Percentiles rank a stretch among this genome's conserved stretches.
Conservation (phyloP, 2,888 invertebrate species). For the Cosmorhoe ocellata region DNA sequence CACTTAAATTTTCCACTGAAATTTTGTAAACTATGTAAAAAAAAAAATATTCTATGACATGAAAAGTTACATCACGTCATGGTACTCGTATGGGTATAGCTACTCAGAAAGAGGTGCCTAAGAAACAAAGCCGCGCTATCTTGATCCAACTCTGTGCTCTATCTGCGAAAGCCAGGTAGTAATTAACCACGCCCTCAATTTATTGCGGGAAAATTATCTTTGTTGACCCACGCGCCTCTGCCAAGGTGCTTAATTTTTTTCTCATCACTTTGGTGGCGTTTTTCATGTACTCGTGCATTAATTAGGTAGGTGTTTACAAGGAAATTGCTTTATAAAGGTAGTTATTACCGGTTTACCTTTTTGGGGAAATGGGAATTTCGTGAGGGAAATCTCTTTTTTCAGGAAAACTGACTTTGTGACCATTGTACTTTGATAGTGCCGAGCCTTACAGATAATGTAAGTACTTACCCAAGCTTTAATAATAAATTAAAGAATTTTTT, state of each 20-base stretch:
- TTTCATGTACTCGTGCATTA: conserved; percentile 44
- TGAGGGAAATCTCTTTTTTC: background rate
- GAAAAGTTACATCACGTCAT: no score
- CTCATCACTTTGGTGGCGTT: conserved; percentile 51
- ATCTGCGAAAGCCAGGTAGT: conserved; percentile 57
- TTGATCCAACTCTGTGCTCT: conserved; percentile 38
- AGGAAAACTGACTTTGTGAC: background rate
- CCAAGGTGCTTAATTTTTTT: conserved; percentile 59
- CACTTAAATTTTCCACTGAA: no score
- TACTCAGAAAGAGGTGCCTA: no score
- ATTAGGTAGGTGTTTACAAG: conserved; percentile 41
- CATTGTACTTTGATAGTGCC: background rate
- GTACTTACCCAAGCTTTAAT: no score
- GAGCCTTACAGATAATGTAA: no score
- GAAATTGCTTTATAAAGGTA: conserved; percentile 23
- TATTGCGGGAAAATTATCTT: conserved; percentile 70
- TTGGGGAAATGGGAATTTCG: background rate
- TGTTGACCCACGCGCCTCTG: conserved; percentile 68
- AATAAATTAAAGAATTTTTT: no score
- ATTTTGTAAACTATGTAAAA: no score
- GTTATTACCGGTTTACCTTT: conserved; percentile 14
- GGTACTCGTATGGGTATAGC: no score
- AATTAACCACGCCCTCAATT: conserved; percentile 69
- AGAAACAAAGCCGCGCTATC: conserved; percentile 1
- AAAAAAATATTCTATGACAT: no score